phyloP scores from a whole-genome alignment of 2,888 invertebrate species.

The Gerris lacustris region DNA sequence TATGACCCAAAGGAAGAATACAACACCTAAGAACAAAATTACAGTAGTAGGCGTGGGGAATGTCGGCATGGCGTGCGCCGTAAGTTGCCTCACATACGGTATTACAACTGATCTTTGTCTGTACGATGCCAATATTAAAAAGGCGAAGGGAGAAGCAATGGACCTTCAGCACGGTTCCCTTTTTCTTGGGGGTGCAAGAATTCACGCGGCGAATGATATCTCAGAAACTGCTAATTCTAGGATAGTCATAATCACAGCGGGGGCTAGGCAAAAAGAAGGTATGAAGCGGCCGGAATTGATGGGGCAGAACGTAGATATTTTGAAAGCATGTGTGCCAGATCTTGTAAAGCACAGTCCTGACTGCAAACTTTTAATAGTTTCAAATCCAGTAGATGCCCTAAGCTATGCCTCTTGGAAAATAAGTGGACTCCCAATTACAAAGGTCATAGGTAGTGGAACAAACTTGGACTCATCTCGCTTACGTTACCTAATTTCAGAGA shows the following conservation, averaged over 20 bases:
- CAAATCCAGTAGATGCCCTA: conserved; percentile 84
- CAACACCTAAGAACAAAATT: conserved; percentile 45
- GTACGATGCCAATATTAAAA: background rate
- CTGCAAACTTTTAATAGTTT: conserved; percentile 71
- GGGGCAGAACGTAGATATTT: conserved; percentile 79
- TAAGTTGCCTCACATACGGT: conserved; percentile 50
- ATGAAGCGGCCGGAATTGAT: conserved; percentile 77
- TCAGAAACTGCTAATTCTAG: conserved; percentile 63
- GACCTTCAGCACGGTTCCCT: conserved; percentile 81
- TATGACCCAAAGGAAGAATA: background rate
- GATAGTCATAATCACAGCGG: conserved; percentile 80
- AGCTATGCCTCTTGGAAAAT: conserved; percentile 89
- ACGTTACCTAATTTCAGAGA: conserved; percentile 73
- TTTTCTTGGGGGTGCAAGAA: conserved; percentile 66
- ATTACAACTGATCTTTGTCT: conserved; percentile 1
- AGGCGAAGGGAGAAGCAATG: conserved; percentile 62
- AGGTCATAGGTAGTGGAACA: conserved; percentile 83
- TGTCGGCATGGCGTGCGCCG: conserved; percentile 86
- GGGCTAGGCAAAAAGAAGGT: conserved; percentile 74
- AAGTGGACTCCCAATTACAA: conserved; percentile 73
- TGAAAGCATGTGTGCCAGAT: conserved; percentile 72
- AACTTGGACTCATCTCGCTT: conserved; percentile 87
- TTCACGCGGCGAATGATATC: conserved; percentile 55
- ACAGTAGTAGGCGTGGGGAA: conserved; percentile 78
- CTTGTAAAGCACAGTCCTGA: conserved; percentile 72